A percentile compares a stretch with the other conserved stretches of the same genome.
Conservation (phyloP, 2,888 invertebrate species). For the Aleiodes leptofemur region DNA sequence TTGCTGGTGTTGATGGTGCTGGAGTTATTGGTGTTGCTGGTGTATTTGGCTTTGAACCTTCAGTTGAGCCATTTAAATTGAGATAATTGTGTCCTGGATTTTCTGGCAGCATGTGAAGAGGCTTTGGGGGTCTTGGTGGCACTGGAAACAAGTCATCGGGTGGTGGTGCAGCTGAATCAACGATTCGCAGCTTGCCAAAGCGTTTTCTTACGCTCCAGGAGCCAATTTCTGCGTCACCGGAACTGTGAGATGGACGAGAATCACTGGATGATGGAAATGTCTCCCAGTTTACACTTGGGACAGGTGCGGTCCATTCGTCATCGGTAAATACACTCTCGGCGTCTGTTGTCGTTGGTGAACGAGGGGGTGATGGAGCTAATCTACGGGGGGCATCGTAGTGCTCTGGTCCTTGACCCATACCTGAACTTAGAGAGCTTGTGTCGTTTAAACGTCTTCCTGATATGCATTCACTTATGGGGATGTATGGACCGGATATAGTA, state of each 20-base stretch:
- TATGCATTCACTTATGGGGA: constrained; percentile 94
- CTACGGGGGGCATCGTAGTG: constrained; percentile 69
- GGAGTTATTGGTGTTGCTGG: constrained; percentile 71
- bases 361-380: constrained; percentile 74
- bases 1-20: constrained; percentile 67
- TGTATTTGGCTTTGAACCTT: constrained; percentile 72
- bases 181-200: constrained; percentile 77
- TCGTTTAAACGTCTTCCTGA: constrained; percentile 83
- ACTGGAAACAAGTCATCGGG: constrained; percentile 76
- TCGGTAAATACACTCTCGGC: constrained; percentile 83
- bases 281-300: constrained; percentile 77
- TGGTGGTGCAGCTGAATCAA: constrained; percentile 65
- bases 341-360: constrained; percentile 81
- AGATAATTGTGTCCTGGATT: constrained; percentile 76
- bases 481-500: constrained; percentile 87
- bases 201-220: constrained; percentile 78
- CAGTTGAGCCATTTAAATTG: constrained; percentile 74
- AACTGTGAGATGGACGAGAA: constrained; percentile 78
- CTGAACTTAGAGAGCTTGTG: constrained; percentile 69
- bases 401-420: constrained; percentile 66
- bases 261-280: constrained; percentile 74
- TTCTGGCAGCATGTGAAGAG: constrained; percentile 77
- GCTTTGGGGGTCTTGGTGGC: constrained; percentile 87
- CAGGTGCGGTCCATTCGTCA: constrained; percentile 80
- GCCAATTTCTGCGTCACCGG: constrained; percentile 78